Percentiles rank a stretch among this genome's conserved stretches.
These are phyloP conservation scores for Drosophila mulleri DNA, from an alignment of 2,888 invertebrate genomes.

Conservation along the genomic window DNA sequence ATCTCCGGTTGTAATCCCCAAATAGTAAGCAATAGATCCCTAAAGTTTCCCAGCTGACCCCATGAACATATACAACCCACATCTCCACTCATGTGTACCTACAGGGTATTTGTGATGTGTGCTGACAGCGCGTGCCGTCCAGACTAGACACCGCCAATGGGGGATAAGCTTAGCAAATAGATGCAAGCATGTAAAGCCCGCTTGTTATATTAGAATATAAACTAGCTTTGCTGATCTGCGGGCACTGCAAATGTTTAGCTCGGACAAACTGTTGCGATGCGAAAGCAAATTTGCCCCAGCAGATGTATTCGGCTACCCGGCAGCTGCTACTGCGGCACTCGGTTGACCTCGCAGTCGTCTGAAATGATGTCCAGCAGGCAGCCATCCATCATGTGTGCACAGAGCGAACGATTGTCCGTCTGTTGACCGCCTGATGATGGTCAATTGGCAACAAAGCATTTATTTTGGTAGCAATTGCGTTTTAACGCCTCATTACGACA, in stretches of 20 bases:
- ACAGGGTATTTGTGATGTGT: slow-evolving; percentile 1
- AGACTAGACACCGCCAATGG: not conserved
- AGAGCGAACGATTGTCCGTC: slow-evolving; percentile 32
- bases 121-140: not conserved
- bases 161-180: not conserved
- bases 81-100: not conserved
- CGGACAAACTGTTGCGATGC: slow-evolving; percentile 21
- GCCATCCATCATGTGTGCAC: slow-evolving; percentile 14
- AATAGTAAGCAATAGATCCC: not conserved
- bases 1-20: too few relatives aligned
- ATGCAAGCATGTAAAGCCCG: not conserved
- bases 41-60: not conserved
- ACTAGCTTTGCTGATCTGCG: not conserved
- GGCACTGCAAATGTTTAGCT: slow-evolving; percentile 1
- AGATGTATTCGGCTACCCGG: not conserved
- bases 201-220: not conserved
- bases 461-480: slow-evolving; percentile 25
- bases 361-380: slow-evolving; percentile 1
- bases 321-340: not conserved
- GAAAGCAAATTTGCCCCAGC: not conserved
- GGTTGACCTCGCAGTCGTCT: not conserved
- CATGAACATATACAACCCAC: not conserved
- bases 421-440: slow-evolving; percentile 33
- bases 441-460: slow-evolving; percentile 24
- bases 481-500: slow-evolving; percentile 35